Evolutionary conservation across 1,140 invertebrate genomes (phyloP), one percentile per base, ranked within the genome.

Genomic region (Trachymyrmex septentrionalis): DNA sequence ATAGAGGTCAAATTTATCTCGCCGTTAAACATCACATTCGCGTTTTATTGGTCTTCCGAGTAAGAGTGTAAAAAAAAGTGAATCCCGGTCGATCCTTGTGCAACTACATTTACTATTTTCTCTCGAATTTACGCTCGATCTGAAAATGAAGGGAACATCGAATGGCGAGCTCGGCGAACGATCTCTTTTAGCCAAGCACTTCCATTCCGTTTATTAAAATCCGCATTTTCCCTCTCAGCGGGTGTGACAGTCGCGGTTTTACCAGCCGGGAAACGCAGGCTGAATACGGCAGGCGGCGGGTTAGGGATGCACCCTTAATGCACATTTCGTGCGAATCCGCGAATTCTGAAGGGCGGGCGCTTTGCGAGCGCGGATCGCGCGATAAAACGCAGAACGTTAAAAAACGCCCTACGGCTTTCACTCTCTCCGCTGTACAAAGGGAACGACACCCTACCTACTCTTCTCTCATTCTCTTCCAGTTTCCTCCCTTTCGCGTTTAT

Each of bases 181-280:
- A 76, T 27, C 21, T 48, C n/a, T n/a, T n/a, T 19, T 12, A 34
- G 14, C 30, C 30, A 24, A 66, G 34, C 9, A 24, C 30, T 81
- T 71, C 77, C 63, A 80, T 80, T 67, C 2, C 63, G 30, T 71
- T 81, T 81, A 81, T 81, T 81, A 81, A 81, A 81, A 81, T 81
- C 30, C 63, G 12, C 48, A 34, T 34, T 30, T 66, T 10, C 57
- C 16, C 61, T 80, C 77, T 30, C 76, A 24, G 38, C 16, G 63
- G 14, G 44, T 30, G n/a, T 69, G 77, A 80, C 63, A 80, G 27
- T 55, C 63, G 77, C n/a, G 63, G 77, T 69, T 80, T 80, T 12
- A 53, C n/a, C n/a, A 77, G 14, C 21, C 34, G 10, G 24, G 9
- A 63, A 67, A 34, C 27, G 44, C 14, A 16, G 76, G 9, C 24